Base-by-base conservation (phyloP, 2,888 invertebrate species). In the Rhogogaster chlorosoma region DNA sequence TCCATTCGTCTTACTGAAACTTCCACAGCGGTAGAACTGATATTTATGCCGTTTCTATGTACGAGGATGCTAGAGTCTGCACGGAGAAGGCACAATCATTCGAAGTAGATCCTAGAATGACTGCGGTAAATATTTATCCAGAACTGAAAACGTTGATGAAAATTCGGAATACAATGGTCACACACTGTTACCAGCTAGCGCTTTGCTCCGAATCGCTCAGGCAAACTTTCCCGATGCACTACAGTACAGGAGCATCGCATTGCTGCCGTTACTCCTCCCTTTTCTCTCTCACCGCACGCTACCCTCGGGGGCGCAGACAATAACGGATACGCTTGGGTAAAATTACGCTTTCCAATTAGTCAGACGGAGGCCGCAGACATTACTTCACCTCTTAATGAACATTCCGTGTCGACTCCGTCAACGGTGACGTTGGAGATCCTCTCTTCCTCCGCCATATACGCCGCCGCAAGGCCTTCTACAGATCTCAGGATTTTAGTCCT, bases 311-410 rank as follows among this genome's bases (percentile, higher is more conserved):
- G 80, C 61, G 83, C 70, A 83, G 83, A 83, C 83, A 83, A 83
- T 83, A 83, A 83, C 83, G 83, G 83, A 83, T 83, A 83, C 83
- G 89, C 86, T 86, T 87, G 88, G 82, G 87, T 87, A 87, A 89
- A 91, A 91, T 91, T 91, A 90, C 90, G 89, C 90, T 88, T 91
- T 91, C 90, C 90, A 91, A 91, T 91, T 91, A 91, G 89, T 88
- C 89, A 88, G 87, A 89, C 87, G 88, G 88, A 87, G 87, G 87
- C 87, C 89, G 86, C 89, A 86, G 86, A 85, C 86, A 86, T 87
- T 86, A 87, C 85, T 87, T 86, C 83, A 71, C 85, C 83, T 83
- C 85, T 82, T 83, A 83, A 85, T 85, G 85, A 85, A 85, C 83
- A 83, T 83, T 85, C 85, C 85, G 53, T 82, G 83, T 85, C 84